Conservation (phyloP, 2,113 vertebrate species). For the Grallaria varia region DNA sequence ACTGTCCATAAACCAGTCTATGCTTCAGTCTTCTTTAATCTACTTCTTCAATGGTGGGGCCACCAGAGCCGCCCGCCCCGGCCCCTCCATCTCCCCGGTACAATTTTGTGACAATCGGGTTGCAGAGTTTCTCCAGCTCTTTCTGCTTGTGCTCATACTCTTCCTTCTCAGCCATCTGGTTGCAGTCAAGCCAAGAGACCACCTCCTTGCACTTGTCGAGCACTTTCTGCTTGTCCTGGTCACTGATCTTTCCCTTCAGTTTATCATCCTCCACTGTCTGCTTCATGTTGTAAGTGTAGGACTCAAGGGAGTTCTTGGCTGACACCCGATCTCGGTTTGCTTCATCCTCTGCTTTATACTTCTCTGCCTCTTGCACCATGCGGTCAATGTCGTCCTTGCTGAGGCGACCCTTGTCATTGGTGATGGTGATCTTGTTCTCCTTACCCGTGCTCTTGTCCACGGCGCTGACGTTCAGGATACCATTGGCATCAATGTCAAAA, state of each 20-base stretch:
- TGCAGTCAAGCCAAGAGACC: slow-evolving; percentile 79
- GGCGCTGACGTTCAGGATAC: slow-evolving; percentile 79
- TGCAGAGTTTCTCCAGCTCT: slow-evolving; percentile 83
- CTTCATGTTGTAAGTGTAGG: slow-evolving; percentile 82
- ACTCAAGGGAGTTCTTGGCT: slow-evolving; percentile 81
- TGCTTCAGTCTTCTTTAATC: slow-evolving; percentile 69
- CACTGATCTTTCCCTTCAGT: slow-evolving; percentile 80
- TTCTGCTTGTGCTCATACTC: slow-evolving; percentile 85
- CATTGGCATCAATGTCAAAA: slow-evolving; percentile 83
- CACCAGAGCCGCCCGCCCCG: slow-evolving; percentile 56
- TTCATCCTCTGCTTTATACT: slow-evolving; percentile 82
- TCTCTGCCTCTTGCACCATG: slow-evolving; percentile 84
- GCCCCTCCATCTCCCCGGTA: slow-evolving; percentile 78
- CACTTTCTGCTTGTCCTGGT: slow-evolving; percentile 80
- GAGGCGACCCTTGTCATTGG: slow-evolving; percentile 83
- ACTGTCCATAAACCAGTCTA: slow-evolving; percentile 63
- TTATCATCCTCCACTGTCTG: slow-evolving; percentile 81
- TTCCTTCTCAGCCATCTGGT: slow-evolving; percentile 84
- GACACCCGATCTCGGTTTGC: slow-evolving; percentile 76
- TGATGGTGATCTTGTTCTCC: slow-evolving; percentile 85
- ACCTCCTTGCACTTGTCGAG: slow-evolving; percentile 81
- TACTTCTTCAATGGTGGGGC: slow-evolving; percentile 83
- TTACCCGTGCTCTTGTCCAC: slow-evolving; percentile 84
- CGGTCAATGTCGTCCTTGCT: slow-evolving; percentile 84
- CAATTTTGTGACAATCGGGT: slow-evolving; percentile 81